Percentiles rank a stretch among this genome's conserved stretches.
phyloP scores from a whole-genome alignment of 2,888 invertebrate species.

The Cyrtodaria siliqua region DNA sequence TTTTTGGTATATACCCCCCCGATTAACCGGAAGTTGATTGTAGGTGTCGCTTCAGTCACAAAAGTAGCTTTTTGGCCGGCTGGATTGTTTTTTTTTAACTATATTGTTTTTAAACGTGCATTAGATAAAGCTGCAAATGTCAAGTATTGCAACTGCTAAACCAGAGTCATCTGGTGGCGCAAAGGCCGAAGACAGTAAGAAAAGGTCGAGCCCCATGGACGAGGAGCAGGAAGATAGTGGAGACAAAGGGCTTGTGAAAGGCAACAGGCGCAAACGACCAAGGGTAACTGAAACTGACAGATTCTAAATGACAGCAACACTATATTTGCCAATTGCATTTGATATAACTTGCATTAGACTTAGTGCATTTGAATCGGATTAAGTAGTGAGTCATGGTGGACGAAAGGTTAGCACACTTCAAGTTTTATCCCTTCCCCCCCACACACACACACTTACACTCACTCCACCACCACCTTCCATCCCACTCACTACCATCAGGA shows the following conservation, averaged over 20 bases:
- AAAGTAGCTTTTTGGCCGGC: constrained; percentile 1
- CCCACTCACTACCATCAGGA: too few species aligned
- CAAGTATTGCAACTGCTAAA: constrained; percentile 29
- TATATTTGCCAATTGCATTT: too few species aligned
- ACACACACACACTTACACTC: too few species aligned
- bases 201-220: constrained; percentile 50
- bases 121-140: constrained; percentile 22
- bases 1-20: too few species aligned
- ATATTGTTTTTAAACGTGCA: neutral
- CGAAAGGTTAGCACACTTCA: too few species aligned
- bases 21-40: neutral
- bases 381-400: too few species aligned
- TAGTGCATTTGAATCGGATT: too few species aligned
- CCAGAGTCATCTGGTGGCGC: constrained; percentile 37
- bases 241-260: constrained; percentile 48
- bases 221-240: constrained; percentile 51
- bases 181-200: constrained; percentile 51
- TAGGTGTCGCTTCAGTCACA: neutral
- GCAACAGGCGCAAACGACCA: constrained; percentile 54
- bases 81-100: neutral
- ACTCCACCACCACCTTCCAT: too few species aligned
- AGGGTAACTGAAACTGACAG: too few species aligned
- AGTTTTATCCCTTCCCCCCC: too few species aligned
- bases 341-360: too few species aligned
- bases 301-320: too few species aligned